Conservation (phyloP, 2,113 vertebrate genomes). For the Percopsis transmontana region DNA sequence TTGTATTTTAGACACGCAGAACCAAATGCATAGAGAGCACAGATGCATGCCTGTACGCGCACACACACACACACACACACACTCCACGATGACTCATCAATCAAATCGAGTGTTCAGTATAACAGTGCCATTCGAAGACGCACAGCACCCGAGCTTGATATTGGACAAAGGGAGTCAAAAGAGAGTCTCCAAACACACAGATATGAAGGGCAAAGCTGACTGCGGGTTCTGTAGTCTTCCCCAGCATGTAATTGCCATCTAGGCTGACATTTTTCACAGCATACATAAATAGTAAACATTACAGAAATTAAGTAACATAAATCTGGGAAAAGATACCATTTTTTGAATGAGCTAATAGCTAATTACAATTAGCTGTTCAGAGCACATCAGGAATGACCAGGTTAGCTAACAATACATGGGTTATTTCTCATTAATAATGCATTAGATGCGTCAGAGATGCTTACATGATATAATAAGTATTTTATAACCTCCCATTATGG, state of each 20-base stretch:
- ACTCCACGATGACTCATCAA: constrained; percentile 47
- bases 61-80: constrained; percentile 11
- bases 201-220: background rate
- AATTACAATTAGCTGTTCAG: too few species aligned
- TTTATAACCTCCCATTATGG: too few species aligned
- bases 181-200: constrained; percentile 10
- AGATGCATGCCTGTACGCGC: constrained; percentile 10
- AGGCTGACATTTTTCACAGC: background rate
- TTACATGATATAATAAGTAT: too few species aligned
- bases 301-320: too few species aligned
- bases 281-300: too few species aligned
- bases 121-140: constrained; percentile 35
- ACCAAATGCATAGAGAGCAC: background rate
- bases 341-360: too few species aligned
- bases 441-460: too few species aligned
- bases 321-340: too few species aligned
- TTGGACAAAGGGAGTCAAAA: background rate
- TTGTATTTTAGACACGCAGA: background rate
- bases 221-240: background rate
- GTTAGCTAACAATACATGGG: too few species aligned
- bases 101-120: constrained; percentile 36
- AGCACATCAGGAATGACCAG: too few species aligned
- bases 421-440: too few species aligned
- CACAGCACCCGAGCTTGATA: constrained; percentile 31
- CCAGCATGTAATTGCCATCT: background rate